Evolutionary conservation across 2,888 invertebrate genomes (phyloP), one percentile per base, ranked within the genome.

Genomic region (Lepidocyrtoides sp.): DNA sequence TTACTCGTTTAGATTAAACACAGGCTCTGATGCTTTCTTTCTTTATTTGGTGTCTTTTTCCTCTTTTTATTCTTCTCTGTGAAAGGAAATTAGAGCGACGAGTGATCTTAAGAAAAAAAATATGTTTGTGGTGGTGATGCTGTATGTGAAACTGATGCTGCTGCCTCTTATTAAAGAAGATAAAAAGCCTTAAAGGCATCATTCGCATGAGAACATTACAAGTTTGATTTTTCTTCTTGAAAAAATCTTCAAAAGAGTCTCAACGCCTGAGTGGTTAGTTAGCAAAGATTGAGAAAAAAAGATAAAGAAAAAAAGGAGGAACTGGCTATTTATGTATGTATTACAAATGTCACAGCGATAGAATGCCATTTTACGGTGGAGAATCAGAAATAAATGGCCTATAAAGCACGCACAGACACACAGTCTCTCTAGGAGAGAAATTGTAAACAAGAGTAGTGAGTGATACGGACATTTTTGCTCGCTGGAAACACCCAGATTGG

Each of bases 51-150:
- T 48, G 48, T 20, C 44, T 60, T 14, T 32, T 32, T 66, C 17
- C 23, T n/a, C 17, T 14, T 3, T 57, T 20, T 17, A 2, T 10
- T 20, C 20, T 66, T 66, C 36, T 36, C 29, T 48, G 75, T 81
- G 79, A 88, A 69, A 88, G 88, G 88, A 81, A 88, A 88, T 88
- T 88, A 69, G 66, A 63, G 44, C 81, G 88, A 88, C 88, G 36
- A 88, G 81, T 88, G 88, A 88, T 81, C 81, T 63, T 48, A 26
- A 60, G 26, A 66, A 69, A 54, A 26, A 48, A 44, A 63, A 54
- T 69, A 36, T 41, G 44, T 41, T 2, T 20, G 5, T 2, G 23
- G 2, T 12, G 23, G 5, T 41, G 5, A 20, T 44, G 14, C 10
- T 20, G 75, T 20, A 8, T 44, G 14, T 2, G 7, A 51, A 20